Evolutionary conservation across 2,888 invertebrate genomes (phyloP).

Genomic region (Gymnocheta viridis): DNA sequence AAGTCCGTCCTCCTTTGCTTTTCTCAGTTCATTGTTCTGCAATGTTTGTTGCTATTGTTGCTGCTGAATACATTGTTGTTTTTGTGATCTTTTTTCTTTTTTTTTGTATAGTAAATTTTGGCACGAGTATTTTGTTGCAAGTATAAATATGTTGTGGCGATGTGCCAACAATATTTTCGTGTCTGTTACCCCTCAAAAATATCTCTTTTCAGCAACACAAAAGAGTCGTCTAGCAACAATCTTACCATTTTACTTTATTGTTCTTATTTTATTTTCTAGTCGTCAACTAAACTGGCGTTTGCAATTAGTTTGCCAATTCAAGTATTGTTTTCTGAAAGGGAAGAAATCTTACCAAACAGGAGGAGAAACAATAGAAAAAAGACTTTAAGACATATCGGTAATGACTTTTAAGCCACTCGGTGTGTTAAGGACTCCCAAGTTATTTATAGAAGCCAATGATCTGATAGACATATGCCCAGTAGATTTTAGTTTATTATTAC

Average conservation of each 20-base stretch:
- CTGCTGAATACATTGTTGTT: neutral
- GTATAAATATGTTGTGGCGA: neutral
- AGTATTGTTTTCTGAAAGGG: neutral
- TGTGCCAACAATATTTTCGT: neutral
- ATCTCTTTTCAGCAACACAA: neutral
- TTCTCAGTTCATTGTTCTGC: constrained; percentile 16
- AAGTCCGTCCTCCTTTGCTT: neutral
- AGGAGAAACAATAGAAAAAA: neutral
- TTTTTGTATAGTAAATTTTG: neutral
- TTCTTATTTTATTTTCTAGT: neutral
- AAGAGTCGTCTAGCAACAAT: neutral
- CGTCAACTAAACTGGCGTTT: neutral
- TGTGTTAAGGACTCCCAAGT: neutral
- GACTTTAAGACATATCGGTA: neutral
- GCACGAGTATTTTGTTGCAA: constrained; percentile 10
- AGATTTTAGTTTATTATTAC: neutral
- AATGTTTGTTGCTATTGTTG: constrained; percentile 4
- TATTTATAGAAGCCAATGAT: neutral
- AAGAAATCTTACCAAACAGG: neutral
- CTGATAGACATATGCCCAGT: neutral
- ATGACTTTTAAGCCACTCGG: neutral
- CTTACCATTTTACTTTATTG: neutral
- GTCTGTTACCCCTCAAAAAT: neutral
- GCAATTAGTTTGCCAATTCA: constrained; percentile 28
- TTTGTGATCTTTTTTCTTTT: neutral